A percentile compares a stretch with the other conserved stretches of the same genome.
phyloP scores from a whole-genome alignment of 2,888 invertebrate species.

The Chloroclystis v-ata region DNA sequence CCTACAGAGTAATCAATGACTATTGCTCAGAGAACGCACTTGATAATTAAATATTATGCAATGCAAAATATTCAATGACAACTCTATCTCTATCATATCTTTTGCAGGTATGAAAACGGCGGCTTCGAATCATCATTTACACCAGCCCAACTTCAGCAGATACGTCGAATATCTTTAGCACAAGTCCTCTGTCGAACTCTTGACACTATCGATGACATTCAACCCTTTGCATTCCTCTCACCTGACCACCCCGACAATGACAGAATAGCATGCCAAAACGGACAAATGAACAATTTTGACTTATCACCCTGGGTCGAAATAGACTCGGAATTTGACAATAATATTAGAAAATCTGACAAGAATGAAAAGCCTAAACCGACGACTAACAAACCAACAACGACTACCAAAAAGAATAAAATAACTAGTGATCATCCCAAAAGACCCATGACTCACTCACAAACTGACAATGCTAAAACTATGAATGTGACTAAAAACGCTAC shows the following conservation, averaged over 20 bases:
- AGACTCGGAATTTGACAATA: slow-evolving; percentile 55
- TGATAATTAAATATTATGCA: no score
- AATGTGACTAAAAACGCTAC: slow-evolving; percentile 37
- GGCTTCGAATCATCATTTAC: slow-evolving; percentile 86
- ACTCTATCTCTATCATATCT: background rate
- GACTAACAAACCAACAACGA: slow-evolving; percentile 36
- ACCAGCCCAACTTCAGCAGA: slow-evolving; percentile 85
- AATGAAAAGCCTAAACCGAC: slow-evolving; percentile 45
- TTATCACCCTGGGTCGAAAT: slow-evolving; percentile 80
- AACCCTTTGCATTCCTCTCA: slow-evolving; percentile 83
- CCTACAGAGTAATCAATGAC: no score
- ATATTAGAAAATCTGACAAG: slow-evolving; percentile 53
- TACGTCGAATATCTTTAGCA: slow-evolving; percentile 83
- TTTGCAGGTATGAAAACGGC: slow-evolving; percentile 85
- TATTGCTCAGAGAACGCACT: no score
- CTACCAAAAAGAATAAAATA: slow-evolving; percentile 28
- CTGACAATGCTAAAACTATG: slow-evolving; percentile 27
- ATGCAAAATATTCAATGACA: no score
- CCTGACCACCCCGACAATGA: slow-evolving; percentile 79
- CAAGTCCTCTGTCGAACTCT: slow-evolving; percentile 84
- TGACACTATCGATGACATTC: slow-evolving; percentile 81
- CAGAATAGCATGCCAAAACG: slow-evolving; percentile 77
- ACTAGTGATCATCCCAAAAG: slow-evolving; percentile 28
- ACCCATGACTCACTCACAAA: slow-evolving; percentile 8
- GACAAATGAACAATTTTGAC: slow-evolving; percentile 77